Evolutionary conservation across 2,797 vertebrate species (phyloP), one percentile per base, ranked within the genome.

Genomic region (Champsocephalus gunnari): DNA sequence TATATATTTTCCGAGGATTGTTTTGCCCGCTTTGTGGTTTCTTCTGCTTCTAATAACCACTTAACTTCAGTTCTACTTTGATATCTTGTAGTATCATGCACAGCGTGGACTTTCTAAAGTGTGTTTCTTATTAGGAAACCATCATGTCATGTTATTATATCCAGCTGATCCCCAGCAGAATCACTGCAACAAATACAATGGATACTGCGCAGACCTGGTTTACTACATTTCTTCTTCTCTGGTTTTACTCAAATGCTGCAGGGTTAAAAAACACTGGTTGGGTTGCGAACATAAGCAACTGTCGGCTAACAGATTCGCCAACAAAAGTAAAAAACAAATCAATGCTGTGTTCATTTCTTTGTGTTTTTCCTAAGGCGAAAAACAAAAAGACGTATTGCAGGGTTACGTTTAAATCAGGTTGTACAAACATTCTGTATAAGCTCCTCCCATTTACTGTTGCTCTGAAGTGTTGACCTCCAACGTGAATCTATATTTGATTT

Each of bases 111-210:
- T 75, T 53, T 66, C 24, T 71, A 4, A 56, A 79, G 24, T 83
- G 80, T 89, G 88, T 73, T 87, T 86, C 64, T 5, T 45, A 75
- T 89, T 81, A 86, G 32, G 34, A 51, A 76, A 57, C 66, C 81
- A 66, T 86, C 80, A 74, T 87, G 78, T 84, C 71, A 85, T 80
- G 83, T 81, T 84, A 90, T 89, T 90, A 63, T 69, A 87, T 85
- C 88, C 87, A 91, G 83, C 83, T 79, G 86, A 87, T 81, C 75
- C 75, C 85, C 80, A 21, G 70, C 76, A 77, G 70, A 81, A 82
- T 69, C 66, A 61, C 38, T 48, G 50, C 56, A 82, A 85, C 74
- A 72, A 28, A 80, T 66, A 38, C 34, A 38, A 75, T 51, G 49
- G 81, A 89, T 66, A 44, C 8, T 56, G 71, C 43, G 56, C 50